Base-by-base conservation (phyloP, 2,113 vertebrate species). In the Podocnemis expansa region DNA sequence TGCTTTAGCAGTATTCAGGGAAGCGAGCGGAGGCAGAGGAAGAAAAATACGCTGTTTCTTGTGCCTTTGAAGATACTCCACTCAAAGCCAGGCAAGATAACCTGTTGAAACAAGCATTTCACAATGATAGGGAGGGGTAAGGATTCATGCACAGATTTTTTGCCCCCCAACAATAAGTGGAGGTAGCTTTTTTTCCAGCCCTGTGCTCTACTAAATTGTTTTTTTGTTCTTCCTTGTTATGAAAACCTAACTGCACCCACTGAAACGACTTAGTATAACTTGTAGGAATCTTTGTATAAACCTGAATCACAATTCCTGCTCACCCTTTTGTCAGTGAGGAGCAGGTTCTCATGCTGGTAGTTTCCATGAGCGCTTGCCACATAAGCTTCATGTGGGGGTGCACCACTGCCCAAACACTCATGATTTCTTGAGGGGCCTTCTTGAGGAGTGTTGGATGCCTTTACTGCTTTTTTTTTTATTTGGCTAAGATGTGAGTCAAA, bases 31-130 rank as follows among this genome's bases (percentile, higher is more conserved):
- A 84, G 10, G 1, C 9, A 89, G 43, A 88, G 75, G 9, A 5
- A 86, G 83, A 6, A 52, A 92, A 88, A 24, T 38, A 27, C 38
- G 10, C 56, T 52, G 83, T 85, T 88, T 94, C 16, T 51, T 51
- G 55, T 11, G 3, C 25, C 92, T 90, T 95, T 67, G 60, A 84
- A 93, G 93, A 67, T 27, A 82, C 27, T 56, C 8, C 29, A 91
- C 89, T 52, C 51, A 84, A 84, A 49, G 47, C 34, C 45, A 85
- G 34, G 54, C 75, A 92, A 93, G 84, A 89, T n/a, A 34, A 73
- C 83, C 43, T 76, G 2, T 2, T 34, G 60, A 56, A 94, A 87
- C 54, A 85, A 78, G 78, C 81, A 75, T 22, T 94, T 43, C 17
- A 21, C 13, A 63, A 56, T 73, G 78, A 90, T 83, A 91, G 43